These are phyloP conservation scores for Callospermophilus lateralis DNA, from an alignment of 2,113 vertebrate genomes.

Conservation along the genomic window DNA sequence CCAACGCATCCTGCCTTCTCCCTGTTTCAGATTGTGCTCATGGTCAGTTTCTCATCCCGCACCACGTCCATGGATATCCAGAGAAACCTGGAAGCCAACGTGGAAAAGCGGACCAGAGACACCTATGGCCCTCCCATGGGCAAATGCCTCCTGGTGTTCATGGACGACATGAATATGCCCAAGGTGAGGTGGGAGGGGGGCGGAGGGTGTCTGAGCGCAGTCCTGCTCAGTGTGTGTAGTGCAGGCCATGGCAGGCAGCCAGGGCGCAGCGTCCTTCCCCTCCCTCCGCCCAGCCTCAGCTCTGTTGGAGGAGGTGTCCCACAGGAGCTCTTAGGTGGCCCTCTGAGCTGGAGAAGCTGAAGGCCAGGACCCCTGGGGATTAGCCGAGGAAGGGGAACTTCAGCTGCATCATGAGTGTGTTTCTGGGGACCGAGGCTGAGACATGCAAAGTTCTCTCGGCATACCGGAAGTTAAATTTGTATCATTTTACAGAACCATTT, in stretches of 20 bases:
- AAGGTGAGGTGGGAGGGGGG: slow-evolving; percentile 85
- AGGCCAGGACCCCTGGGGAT: neutral
- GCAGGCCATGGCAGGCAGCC: fast-evolving
- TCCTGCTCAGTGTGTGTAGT: fast-evolving
- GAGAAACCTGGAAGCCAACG: slow-evolving; percentile 95
- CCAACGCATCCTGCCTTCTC: fast-evolving
- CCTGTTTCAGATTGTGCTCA: slow-evolving; percentile 90
- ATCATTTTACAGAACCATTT: neutral
- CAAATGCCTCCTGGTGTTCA: slow-evolving; percentile 95
- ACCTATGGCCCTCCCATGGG: slow-evolving; percentile 95
- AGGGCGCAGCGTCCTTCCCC: neutral
- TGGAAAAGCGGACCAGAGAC: slow-evolving; percentile 97
- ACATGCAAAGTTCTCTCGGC: neutral
- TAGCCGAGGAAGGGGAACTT: neutral
- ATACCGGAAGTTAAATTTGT: neutral
- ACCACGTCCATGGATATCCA: slow-evolving; percentile 98
- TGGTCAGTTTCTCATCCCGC: slow-evolving; percentile 96
- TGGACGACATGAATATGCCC: slow-evolving; percentile 99
- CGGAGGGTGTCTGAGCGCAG: fast-evolving
- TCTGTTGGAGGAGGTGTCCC: too few species aligned
- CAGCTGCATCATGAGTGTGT: fast-evolving
- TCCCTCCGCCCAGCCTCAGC: too few species aligned
- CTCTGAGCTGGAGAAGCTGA: neutral
- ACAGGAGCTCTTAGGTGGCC: too few species aligned
- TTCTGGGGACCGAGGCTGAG: neutral